Evolutionary conservation across 2,113 vertebrate species (phyloP), one percentile per base, ranked within the genome.

Genomic region (Origma solitaria): DNA sequence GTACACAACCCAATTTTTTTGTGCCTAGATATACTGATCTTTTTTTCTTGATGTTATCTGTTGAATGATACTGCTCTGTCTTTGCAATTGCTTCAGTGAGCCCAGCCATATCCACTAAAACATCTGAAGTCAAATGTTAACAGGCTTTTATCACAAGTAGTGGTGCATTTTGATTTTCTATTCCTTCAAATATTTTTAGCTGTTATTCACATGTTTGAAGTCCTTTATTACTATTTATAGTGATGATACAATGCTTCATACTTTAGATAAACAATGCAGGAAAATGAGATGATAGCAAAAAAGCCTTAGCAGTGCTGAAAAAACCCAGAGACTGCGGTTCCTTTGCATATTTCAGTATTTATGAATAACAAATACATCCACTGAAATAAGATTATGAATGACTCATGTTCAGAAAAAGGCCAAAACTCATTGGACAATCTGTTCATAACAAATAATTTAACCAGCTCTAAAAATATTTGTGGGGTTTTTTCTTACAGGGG

Each of bases 381-480:
- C 88, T 88, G 82, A 86, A 96, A 86, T 65, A 75, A 95, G 64
- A 5, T 66, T 94, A 18, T 95, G 88, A 93, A 87, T 94, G 88
- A 96, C 72, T 96, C 92, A 96, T 57, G 42, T 88, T 75, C 65
- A 93, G 65, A 53, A 96, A 88, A 95, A 96, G 69, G 18, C 18
- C 69, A 88, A 81, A 68, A 94, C 86, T 90, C 86, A 86, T 42
- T 88, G 93, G 90, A 83, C 80, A 76, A 57, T 92, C 70, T 45
- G 72, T 84, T 92, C 72, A 84, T 79, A 88, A 84, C 66, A 96
- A 93, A 96, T 71, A 95, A 95, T 94, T 84, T 92, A 82, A 93
- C 57, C 72, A 76, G 38, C 27, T 95, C 92, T 93, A 93, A 90
- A 96, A 93, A 94, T 93, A 96, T 94, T 75, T 93, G 45, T 58